Evolutionary conservation across 1,140 invertebrate genomes (phyloP), one percentile per base, ranked within the genome.

Genomic region (Bombus sibiricus): DNA sequence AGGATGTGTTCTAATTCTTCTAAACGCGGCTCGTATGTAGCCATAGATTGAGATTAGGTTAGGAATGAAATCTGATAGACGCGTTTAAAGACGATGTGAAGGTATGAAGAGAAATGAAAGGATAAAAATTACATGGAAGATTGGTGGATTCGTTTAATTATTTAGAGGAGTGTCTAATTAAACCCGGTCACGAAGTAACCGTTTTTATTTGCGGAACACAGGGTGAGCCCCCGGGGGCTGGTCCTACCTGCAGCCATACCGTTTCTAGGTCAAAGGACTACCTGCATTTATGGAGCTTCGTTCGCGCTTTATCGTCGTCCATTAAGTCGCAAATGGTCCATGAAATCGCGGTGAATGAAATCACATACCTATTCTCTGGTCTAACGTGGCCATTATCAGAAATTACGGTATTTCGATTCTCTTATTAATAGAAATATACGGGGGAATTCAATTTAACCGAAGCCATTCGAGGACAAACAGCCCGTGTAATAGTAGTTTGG

Each of bases 201-300:
- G 41, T 15, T 69, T 71, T 80, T 68, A 69, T 68, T 69, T 28
- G 66, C 32, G 47, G 43, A 69, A 34, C 32, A n/a, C n/a, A 25
- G 43, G 43, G n/a, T 34, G 25, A 32, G 39, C 32, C 66, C 66
- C 64, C 12, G 43, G 41, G 64, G 32, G 78, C 39, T 53, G 78
- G 25, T 81, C 47, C 68, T 81, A 81, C 79, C 47, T 41, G 68
- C 78, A 47, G 43, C 68, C 47, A 39, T 57, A n/a, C 10, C 79
- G 47, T 81, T 81, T 81, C 68, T 59, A 37, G 79, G 68, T 73
- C 47, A 81, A 59, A 73, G 68, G 47, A 72, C 47, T 72, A 18
- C 15, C 66, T 57, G 68, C 62, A 69, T 66, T 66, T 34, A 47
- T 37, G 77, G 41, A 68, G 62, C 77, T 47, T 64, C n/a, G n/a